These are phyloP conservation scores for Temnothorax curvispinosus DNA, from an alignment of 1,140 invertebrate genomes.

Conservation along the genomic window DNA sequence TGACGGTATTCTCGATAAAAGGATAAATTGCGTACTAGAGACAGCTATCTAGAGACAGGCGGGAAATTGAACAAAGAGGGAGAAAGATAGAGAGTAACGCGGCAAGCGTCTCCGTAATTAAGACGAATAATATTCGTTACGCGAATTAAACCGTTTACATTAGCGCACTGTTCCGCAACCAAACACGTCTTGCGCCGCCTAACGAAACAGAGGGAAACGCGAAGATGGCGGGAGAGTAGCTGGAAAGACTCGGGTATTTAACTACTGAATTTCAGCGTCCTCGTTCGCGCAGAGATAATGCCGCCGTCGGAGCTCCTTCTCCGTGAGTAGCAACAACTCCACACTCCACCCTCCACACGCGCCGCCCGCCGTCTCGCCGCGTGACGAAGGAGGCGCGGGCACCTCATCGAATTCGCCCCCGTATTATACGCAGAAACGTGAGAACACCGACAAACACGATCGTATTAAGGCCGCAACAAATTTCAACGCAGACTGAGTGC, in stretches of 20 bases:
- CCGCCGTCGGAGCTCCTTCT: not conserved
- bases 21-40: not conserved
- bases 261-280: conserved; percentile 61
- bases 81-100: not conserved
- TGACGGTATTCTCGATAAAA: not conserved
- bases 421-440: conserved; percentile 50
- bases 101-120: conserved; percentile 42
- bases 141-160: conserved; percentile 60
- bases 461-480: conserved; percentile 64
- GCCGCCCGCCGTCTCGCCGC: too few species aligned
- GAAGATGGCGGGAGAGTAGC: not conserved
- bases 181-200: conserved; percentile 43
- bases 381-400: not conserved
- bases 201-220: conserved; percentile 43
- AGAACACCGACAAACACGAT: conserved; percentile 54
- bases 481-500: conserved; percentile 54
- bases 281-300: conserved; percentile 27
- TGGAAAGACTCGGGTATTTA: conserved; percentile 60
- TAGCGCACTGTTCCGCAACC: conserved; percentile 57
- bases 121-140: conserved; percentile 60
- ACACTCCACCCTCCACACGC: not conserved
- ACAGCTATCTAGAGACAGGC: not conserved
- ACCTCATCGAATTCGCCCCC: conserved; percentile 34
- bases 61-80: not conserved
- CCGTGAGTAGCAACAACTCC: conserved; percentile 3